These are phyloP conservation scores for Reinhardtius hippoglossoides DNA, from an alignment of 2,113 vertebrate species.

Conservation along the genomic window DNA sequence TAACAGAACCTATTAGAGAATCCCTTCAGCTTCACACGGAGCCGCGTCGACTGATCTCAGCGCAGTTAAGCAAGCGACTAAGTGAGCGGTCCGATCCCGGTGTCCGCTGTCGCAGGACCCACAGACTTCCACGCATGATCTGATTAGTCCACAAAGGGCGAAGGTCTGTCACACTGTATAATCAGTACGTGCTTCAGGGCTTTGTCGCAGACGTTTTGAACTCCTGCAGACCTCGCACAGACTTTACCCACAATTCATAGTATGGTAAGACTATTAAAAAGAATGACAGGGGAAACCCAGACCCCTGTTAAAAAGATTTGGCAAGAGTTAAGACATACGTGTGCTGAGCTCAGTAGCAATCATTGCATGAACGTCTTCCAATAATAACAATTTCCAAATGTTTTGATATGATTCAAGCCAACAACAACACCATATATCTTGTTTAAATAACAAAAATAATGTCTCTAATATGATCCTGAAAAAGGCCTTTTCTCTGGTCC, in stretches of 20 bases:
- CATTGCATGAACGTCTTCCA: not conserved
- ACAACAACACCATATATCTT: conserved; percentile 12
- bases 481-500: too few species aligned
- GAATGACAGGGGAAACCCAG: conserved; percentile 25
- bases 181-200: conserved; percentile 5
- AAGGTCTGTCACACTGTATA: conserved; percentile 29
- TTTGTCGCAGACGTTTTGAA: not conserved
- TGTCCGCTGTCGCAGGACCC: not conserved
- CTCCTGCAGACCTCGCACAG: not conserved
- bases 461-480: too few species aligned
- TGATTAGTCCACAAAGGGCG: conserved; percentile 2
- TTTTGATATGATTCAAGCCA: not conserved
- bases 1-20: conserved; percentile 37
- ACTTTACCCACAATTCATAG: conserved; percentile 22
- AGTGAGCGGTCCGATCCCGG: not conserved
- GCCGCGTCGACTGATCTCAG: conserved; percentile 16
- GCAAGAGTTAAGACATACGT: not conserved
- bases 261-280: not conserved
- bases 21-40: conserved; percentile 29
- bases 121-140: conserved; percentile 1
- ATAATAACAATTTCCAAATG: conserved; percentile 2
- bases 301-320: conserved; percentile 9
- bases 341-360: not conserved
- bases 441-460: not conserved
- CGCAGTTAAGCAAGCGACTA: not conserved